These are phyloP conservation scores for Anoplopoma fimbria DNA, from an alignment of 2,113 vertebrate genomes.

Conservation along the genomic window DNA sequence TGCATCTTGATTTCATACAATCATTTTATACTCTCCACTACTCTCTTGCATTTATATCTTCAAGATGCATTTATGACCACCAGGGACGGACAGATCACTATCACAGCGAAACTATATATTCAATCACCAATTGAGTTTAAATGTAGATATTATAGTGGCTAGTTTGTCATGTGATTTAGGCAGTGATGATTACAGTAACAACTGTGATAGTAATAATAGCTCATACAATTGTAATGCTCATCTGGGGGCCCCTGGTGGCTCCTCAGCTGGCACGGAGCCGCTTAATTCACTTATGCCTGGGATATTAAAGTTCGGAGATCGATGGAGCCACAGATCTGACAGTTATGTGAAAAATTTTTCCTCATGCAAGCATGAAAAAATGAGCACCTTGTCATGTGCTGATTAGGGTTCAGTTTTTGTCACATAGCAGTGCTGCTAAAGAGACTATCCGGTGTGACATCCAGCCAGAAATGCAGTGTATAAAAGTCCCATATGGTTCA, in stretches of 20 bases:
- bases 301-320: background rate
- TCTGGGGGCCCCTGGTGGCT: background rate
- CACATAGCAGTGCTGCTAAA: too few species aligned
- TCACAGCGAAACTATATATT: background rate
- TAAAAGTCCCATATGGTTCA: background rate
- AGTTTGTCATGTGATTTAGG: background rate
- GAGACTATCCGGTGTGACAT: background rate
- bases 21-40: background rate
- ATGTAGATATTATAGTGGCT: background rate
- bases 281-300: background rate
- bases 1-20: too few species aligned
- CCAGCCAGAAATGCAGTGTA: background rate
- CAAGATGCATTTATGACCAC: background rate
- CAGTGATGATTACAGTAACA: background rate
- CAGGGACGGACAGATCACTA: background rate
- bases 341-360: background rate
- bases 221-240: background rate
- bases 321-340: background rate
- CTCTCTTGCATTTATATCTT: background rate
- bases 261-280: background rate
- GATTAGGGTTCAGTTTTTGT: background rate
- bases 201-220: too few species aligned
- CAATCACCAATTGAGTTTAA: background rate
- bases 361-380: background rate
- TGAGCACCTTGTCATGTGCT: background rate